Evolutionary conservation across 2,797 vertebrate genomes (phyloP), one percentile per base, ranked within the genome.

Genomic region (Sebastes steindachneri): DNA sequence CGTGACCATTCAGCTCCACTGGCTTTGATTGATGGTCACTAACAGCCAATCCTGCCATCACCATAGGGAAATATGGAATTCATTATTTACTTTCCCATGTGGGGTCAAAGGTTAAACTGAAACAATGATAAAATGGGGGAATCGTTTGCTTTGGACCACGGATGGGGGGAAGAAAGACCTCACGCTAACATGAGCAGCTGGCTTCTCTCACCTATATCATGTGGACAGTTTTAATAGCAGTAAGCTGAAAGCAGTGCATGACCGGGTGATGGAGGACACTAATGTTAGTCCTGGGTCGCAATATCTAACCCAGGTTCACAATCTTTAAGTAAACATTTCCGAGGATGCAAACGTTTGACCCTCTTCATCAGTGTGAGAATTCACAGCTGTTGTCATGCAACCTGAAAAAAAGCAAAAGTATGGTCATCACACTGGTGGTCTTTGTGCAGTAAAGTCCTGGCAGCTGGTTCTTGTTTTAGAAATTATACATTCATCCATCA

Each of bases 21-120:
- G 83, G 70, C 88, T 93, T 92, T 97, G 96, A 97, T 97, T 96
- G 96, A 97, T 96, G 93, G 92, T 88, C 88, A 84, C 88, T 84
- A 92, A 93, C 84, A 83, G 86, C 93, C 89, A 86, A 89, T 92
- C 91, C 85, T 70, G 71, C 86, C 26, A 33, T 87, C 91, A 89
- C 91, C 89, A 89, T 77, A 75, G 84, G 92, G 95, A 97, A 97
- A 97, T 97, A 97, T 96, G 96, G 96, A 96, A 97, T 96, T 95
- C 94, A 95, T 97, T 97, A 96, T 96, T 96, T 96, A 95, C 95
- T 90, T 93, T 92, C 90, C 92, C 94, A 89, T 92, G 73, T 75
- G 83, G 89, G 95, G 95, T 96, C 95, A 96, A 84, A 95, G 96
- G 96, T 97, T 96, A 96, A 93, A 91, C 92, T 95, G 94, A 91